Evolutionary conservation across 2,113 vertebrate species (phyloP), one percentile per base, ranked within the genome.

Genomic region (Tragelaphus scriptus): DNA sequence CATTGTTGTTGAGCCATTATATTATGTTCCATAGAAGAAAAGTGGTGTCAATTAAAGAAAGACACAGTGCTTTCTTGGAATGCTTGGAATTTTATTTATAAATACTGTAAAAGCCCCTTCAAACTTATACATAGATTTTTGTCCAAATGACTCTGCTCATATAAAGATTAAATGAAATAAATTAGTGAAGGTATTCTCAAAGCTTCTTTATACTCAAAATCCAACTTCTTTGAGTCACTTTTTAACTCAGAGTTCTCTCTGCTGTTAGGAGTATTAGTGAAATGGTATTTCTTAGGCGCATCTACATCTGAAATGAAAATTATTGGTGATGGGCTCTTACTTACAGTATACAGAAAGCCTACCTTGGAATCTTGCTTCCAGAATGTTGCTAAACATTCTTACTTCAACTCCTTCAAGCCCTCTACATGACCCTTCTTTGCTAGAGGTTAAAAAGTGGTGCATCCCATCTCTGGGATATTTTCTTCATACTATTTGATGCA

Each of bases 81-180:
- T 6, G 71, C n/a, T 68, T 63, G n/a, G 17, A 59, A 80, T 92
- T 95, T 91, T 95, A 59, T 90, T 97, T 87, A 36, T 95, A 96
- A 26, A 80, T 94, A 59, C 32, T 97, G 6, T 15, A 90, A 84
- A 96, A 51, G 2, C 26, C 44, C 10, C 55, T 94, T 94, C n/a
- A 68, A 77, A 49, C 47, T 86, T 85, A 61, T 55, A 25, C 7
- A 28, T 49, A 81, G 25, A 53, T 81, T 88, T 96, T 92, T 96
- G 88, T 85, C 19, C 49, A 91, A 55, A 86, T 61, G 88, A 87
- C 30, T 86, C 36, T 79, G 11, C 40, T 90, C 88, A n/a, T 44
- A 80, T 86, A 93, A 85, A 84, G 85, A 81, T 51, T 88, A n/a
- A 59, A 25, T 89, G 55, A 85, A 88, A 56, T 85, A 71, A 71